Evolutionary conservation across 2,797 vertebrate genomes (phyloP).

Genomic region (Vultur gryphus): DNA sequence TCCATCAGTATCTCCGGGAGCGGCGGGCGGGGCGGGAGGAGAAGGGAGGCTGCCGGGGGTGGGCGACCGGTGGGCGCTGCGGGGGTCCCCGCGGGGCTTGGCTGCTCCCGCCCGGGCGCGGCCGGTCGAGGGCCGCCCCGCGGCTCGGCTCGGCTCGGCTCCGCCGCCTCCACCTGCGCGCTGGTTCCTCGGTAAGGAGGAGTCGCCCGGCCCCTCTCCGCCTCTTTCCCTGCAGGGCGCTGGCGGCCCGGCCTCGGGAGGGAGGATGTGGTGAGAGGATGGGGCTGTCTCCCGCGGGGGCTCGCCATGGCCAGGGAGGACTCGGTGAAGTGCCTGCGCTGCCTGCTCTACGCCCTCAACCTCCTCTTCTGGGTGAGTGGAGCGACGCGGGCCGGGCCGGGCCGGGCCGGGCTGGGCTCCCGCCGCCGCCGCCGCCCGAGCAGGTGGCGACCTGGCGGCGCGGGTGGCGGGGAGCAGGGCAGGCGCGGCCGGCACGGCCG

Average conservation of each 20-base stretch:
- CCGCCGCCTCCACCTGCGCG: not conserved
- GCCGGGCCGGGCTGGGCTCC: not conserved
- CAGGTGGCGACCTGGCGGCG: constrained; percentile 69
- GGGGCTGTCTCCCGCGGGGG: constrained; percentile 66
- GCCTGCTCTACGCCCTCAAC: constrained; percentile 92
- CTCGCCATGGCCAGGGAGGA: constrained; percentile 94
- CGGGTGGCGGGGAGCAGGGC: not conserved
- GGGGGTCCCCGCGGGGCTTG: not conserved
- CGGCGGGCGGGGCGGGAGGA: not conserved
- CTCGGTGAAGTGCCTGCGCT: constrained; percentile 93
- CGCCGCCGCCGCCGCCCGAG: not conserved
- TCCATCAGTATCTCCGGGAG: not conserved
- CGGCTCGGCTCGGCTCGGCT: not conserved
- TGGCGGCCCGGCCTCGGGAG: not conserved
- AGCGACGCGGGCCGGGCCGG: constrained; percentile 66
- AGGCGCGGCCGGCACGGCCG: too few species aligned
- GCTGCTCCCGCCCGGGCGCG: not conserved
- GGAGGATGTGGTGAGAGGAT: constrained; percentile 81
- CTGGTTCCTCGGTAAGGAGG: not conserved
- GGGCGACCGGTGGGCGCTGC: not conserved
- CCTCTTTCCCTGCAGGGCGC: constrained; percentile 29
- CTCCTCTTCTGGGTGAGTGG: constrained; percentile 95
- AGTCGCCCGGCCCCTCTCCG: not conserved
- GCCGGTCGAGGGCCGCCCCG: not conserved
- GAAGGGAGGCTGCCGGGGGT: not conserved